Percentiles rank a stretch among this genome's conserved stretches.
phyloP scores from a whole-genome alignment of 2,797 vertebrate genomes.

The Apogon hyalosoma region DNA sequence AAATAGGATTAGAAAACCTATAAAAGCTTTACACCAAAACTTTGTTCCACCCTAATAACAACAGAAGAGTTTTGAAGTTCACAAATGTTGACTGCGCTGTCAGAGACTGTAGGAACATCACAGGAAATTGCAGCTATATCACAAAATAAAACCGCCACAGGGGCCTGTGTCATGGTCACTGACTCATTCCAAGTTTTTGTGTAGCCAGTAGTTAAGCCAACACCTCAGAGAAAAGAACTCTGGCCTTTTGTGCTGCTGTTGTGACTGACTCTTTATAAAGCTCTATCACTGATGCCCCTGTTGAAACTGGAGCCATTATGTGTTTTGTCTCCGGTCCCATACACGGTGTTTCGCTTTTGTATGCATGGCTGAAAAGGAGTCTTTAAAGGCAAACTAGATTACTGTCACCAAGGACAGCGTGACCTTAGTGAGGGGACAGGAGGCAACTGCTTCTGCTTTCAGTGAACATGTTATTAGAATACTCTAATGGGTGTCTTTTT shows the following conservation, averaged over 20 bases:
- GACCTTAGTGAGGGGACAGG: constrained; percentile 58
- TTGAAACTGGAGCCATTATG: constrained; percentile 27
- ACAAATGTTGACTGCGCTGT: constrained; percentile 52
- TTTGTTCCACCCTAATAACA: constrained; percentile 18
- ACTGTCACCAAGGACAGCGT: constrained; percentile 66
- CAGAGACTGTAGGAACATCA: constrained; percentile 20
- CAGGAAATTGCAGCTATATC: constrained; percentile 43
- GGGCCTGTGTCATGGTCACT: neutral
- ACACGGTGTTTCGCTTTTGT: constrained; percentile 51
- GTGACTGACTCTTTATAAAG: constrained; percentile 34
- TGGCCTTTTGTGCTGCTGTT: constrained; percentile 17
- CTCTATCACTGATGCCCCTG: constrained; percentile 24
- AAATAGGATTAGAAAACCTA: constrained; percentile 6
- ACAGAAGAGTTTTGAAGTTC: constrained; percentile 31
- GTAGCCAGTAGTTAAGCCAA: constrained; percentile 15
- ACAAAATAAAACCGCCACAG: constrained; percentile 44
- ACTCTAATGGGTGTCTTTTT: no score
- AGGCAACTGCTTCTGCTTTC: constrained; percentile 49
- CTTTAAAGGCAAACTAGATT: constrained; percentile 74
- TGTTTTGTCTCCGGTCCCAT: constrained; percentile 57
- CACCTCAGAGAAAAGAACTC: constrained; percentile 9
- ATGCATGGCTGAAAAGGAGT: constrained; percentile 69
- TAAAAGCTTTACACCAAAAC: neutral
- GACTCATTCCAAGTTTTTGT: constrained; percentile 26
- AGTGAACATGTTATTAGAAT: constrained; percentile 34